Evolutionary conservation across 2,797 vertebrate species (phyloP).

Genomic region (Melanogrammus aeglefinus): DNA sequence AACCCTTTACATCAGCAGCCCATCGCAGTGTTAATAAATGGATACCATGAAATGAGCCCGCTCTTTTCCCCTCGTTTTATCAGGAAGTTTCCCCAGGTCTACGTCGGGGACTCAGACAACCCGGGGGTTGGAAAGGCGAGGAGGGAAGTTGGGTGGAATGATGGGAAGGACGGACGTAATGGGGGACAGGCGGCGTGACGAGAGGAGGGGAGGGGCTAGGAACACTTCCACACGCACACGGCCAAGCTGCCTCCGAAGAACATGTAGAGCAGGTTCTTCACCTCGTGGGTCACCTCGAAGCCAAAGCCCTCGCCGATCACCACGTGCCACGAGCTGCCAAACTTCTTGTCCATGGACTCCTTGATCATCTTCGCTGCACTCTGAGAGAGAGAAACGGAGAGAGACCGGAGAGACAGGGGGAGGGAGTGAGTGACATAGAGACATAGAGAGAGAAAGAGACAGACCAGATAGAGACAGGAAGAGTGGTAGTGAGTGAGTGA

Average conservation of each 20-base stretch:
- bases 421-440: neutral
- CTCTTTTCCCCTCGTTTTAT: neutral
- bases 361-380: conserved; percentile 97
- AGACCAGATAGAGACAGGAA: neutral
- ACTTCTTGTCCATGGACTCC: conserved; percentile 98
- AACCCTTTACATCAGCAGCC: neutral
- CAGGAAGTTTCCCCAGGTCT: neutral
- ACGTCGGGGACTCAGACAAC: too few species aligned
- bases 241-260: conserved; percentile 95
- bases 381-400: conserved; percentile 33
- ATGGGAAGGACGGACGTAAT: neutral
- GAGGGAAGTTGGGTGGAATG: neutral
- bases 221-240: conserved; percentile 97
- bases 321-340: conserved; percentile 97
- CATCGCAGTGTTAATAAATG: neutral
- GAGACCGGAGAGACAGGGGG: neutral
- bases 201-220: conserved; percentile 65
- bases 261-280: conserved; percentile 97
- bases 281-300: conserved; percentile 96
- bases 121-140: neutral
- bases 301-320: conserved; percentile 96
- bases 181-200: conserved; percentile 12
- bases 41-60: neutral
- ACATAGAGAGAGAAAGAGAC: neutral
- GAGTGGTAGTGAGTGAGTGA: neutral